Base-by-base conservation (phyloP, 2,113 vertebrate genomes). In the Anhinga anhinga region DNA sequence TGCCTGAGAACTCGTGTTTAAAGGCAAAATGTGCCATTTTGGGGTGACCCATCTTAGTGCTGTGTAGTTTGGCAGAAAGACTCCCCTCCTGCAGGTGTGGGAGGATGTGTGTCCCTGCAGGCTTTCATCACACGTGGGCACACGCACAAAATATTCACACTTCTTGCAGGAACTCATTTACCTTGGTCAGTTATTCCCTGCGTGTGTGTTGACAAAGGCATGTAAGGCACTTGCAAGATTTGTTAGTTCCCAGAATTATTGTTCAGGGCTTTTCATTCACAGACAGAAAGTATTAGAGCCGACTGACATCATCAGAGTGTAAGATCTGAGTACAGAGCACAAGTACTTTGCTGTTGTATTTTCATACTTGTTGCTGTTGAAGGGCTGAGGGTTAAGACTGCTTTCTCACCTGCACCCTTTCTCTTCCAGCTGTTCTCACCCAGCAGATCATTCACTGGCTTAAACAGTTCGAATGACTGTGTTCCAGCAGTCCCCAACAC, bases 401-500 rank as follows among this genome's bases (percentile, higher is more conserved):
- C 17, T 58, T 47, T 56, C 90, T 88, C 66, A 94, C 80, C 65
- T 44, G 32, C 61, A 86, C 59, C 96, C 65, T 95, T 82, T 97
- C 92, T 88, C 79, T 96, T 97, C n/a, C 98, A 99, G 99, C 98
- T 98, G 42, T 98, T 98, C 98, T 96, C 98, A 84, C 97, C 97
- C 95, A 98, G 95, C 55, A 91, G 91, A 34, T 82, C 91, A 0
- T 99, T 99, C 97, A 70, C 98, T 16, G 98, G 98, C 93, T 96
- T 99, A 87, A 98, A 98, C 96, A 99, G 98, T 97, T 98, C 99
- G 7, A 98, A 98, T 42, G 99, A 99, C 95, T 92, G 88, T 0
- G 93, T 98, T 90, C 67, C 98, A 87, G 98, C 99, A 85, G 98
- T 99, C 90, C 97, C 99, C 96, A 99, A 72, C 98, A 99, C 99